A percentile compares a stretch with the other conserved stretches of the same genome.
These are phyloP conservation scores for Sycobia sp. DNA, from an alignment of 1,140 invertebrate genomes.

Conservation along the genomic window DNA sequence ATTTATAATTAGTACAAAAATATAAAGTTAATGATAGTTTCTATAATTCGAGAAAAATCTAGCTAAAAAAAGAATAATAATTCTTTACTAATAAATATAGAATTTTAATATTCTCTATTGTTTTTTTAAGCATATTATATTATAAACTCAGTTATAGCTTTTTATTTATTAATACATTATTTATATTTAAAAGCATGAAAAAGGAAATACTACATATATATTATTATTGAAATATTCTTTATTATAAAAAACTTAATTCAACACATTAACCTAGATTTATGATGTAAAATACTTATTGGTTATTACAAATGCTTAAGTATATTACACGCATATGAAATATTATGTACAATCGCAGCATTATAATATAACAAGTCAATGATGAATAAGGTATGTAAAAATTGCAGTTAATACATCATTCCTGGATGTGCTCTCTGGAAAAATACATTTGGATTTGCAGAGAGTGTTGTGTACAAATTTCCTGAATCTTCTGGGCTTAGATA, in stretches of 20 bases:
- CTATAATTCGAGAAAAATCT: too few relatives aligned
- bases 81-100: too few relatives aligned
- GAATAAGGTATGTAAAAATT: background rate
- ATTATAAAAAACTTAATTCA: constrained; percentile 6
- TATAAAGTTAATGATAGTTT: too few relatives aligned
- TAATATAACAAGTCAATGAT: background rate
- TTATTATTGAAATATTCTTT: constrained; percentile 10
- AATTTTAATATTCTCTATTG: too few relatives aligned
- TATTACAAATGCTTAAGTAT: constrained; percentile 13
- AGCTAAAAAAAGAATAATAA: too few relatives aligned
- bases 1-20: too few relatives aligned
- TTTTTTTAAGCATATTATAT: too few relatives aligned
- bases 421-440: constrained; percentile 81
- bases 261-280: background rate
- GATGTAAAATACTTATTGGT: constrained; percentile 8
- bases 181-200: too few relatives aligned
- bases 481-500: constrained; percentile 75
- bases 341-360: constrained; percentile 15
- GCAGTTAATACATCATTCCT: constrained; percentile 80
- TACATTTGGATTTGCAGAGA: constrained; percentile 84
- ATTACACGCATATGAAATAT: constrained; percentile 11
- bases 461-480: constrained; percentile 79
- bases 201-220: too few relatives aligned
- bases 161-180: too few relatives aligned
- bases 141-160: too few relatives aligned